Evolutionary conservation across 2,797 vertebrate species (phyloP).

Genomic region (Rhadinocentrus ornatus): DNA sequence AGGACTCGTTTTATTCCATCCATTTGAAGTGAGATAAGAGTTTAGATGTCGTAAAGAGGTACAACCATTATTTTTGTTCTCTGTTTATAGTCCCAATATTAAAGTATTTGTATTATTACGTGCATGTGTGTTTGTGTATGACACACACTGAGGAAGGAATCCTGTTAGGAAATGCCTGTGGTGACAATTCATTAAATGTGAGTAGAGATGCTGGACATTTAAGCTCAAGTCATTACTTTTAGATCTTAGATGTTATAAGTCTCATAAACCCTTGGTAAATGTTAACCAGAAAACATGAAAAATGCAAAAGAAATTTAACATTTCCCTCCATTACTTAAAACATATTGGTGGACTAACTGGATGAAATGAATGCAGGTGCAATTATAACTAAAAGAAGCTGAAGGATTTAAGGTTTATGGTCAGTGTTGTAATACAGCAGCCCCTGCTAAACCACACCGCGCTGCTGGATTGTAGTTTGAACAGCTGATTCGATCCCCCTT

Average conservation of each 20-base stretch:
- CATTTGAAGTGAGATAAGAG: background rate
- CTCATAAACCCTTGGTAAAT: background rate
- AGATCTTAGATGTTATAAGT: background rate
- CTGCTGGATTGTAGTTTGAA: constrained; percentile 57
- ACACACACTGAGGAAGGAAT: background rate
- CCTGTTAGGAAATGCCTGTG: background rate
- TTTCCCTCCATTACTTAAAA: background rate
- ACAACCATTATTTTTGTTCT: background rate
- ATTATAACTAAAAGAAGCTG: background rate
- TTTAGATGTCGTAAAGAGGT: background rate
- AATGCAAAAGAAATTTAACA: background rate
- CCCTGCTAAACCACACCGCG: constrained; percentile 18
- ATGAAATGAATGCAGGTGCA: background rate
- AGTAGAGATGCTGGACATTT: background rate
- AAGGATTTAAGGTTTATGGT: background rate
- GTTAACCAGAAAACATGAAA: background rate
- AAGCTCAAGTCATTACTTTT: background rate
- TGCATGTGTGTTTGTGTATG: constrained; percentile 13
- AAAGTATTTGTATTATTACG: background rate
- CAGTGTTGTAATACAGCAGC: constrained; percentile 24
- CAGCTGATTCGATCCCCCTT: constrained; percentile 74
- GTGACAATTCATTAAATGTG: background rate
- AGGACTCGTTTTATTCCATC: background rate
- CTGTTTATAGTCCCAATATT: background rate
- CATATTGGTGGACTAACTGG: background rate